A percentile compares a stretch with the other conserved stretches of the same genome.
Conservation (phyloP, 2,113 vertebrate species). For the Trogon melanurus region DNA sequence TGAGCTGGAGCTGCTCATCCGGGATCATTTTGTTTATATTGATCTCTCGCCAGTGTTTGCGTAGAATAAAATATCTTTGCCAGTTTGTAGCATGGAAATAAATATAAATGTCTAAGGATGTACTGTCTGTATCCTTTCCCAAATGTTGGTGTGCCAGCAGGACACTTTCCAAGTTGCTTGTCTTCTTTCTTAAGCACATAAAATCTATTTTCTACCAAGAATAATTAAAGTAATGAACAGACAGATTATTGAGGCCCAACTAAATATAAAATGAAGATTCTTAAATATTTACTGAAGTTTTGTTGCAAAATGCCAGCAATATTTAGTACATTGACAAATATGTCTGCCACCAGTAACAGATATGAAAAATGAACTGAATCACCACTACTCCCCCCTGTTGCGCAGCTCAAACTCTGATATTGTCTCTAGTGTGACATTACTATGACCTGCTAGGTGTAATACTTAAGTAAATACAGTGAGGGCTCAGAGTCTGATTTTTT, state of each 20-base stretch:
- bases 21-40: constrained; percentile 51
- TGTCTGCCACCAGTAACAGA: not conserved
- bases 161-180: constrained; percentile 54
- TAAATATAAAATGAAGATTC: not conserved
- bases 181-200: constrained; percentile 45
- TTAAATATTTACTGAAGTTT: constrained; percentile 50
- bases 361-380: not conserved
- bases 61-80: constrained; percentile 54
- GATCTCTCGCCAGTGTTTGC: constrained; percentile 48
- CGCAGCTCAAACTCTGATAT: not conserved
- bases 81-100: constrained; percentile 52
- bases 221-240: constrained; percentile 53
- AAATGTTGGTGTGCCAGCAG: constrained; percentile 35
- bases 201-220: constrained; percentile 57
- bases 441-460: not conserved
- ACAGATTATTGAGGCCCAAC: not conserved
- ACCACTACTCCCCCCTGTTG: not conserved
- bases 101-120: constrained; percentile 44
- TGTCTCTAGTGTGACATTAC: not conserved
- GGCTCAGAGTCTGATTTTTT: not conserved
- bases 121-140: constrained; percentile 32
- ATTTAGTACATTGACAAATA: constrained; percentile 48
- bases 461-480: not conserved
- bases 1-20: not conserved
- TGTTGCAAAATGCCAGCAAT: constrained; percentile 23